A percentile compares a stretch with the other conserved stretches of the same genome.
phyloP scores from a whole-genome alignment of 2,113 vertebrate species.

The Neofelis nebulosa region DNA sequence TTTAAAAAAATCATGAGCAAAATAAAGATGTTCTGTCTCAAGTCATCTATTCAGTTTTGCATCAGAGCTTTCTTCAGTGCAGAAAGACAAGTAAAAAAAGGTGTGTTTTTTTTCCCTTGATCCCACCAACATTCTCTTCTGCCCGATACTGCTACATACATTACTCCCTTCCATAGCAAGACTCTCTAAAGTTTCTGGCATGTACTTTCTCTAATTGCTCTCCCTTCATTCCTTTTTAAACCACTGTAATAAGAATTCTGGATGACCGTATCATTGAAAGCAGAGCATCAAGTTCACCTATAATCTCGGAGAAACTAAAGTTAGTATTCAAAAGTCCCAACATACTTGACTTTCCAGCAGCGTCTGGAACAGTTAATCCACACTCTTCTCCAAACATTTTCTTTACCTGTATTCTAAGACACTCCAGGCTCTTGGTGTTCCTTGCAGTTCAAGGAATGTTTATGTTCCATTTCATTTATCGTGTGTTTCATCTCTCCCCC shows the following conservation, averaged over 20 bases:
- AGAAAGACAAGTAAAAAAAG: not conserved
- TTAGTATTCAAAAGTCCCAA: not conserved
- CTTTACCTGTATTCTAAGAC: not conserved
- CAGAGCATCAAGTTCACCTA: not conserved
- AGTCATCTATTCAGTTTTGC: not conserved
- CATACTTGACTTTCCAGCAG: not conserved
- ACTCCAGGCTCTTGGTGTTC: no score
- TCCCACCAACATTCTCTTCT: accelerated
- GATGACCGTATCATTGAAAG: not conserved
- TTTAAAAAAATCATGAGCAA: not conserved
- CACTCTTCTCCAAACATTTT: not conserved
- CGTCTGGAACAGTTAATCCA: not conserved
- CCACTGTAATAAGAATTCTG: not conserved
- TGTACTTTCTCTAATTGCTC: not conserved
- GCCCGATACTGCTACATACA: not conserved
- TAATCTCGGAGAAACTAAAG: not conserved
- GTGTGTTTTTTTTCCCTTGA: not conserved
- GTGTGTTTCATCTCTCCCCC: not conserved
- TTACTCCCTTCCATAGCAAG: not conserved
- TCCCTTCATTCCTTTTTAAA: not conserved
- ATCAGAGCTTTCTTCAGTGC: not conserved
- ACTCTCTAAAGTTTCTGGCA: no score
- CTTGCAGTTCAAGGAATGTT: not conserved
- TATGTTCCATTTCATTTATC: not conserved
- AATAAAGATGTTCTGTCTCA: not conserved